Evolutionary conservation across 2,888 invertebrate genomes (phyloP), one percentile per base, ranked within the genome.

Genomic region (Sphaerophoria taeniata): DNA sequence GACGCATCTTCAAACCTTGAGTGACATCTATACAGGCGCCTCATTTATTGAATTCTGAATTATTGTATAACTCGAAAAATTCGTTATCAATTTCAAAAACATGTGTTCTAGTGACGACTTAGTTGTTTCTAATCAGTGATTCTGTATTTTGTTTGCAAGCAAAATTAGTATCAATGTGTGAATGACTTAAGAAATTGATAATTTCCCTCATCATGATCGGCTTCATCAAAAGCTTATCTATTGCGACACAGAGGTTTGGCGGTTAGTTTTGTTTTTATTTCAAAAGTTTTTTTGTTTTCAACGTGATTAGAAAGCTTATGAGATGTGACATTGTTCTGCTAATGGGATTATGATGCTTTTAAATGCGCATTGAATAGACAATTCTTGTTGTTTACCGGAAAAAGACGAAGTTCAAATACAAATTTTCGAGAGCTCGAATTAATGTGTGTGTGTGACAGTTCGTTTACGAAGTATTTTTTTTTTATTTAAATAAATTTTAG

Each of bases 91-190:
- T 61, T 43, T 49, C 4, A 69, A 39, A 24, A 55, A 47, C 70
- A 70, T 77, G 61, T 77, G 76, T 47, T 76, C 4, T 9, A 31
- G 16, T 69, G 60, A 69, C 51, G 75, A 45, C 43, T 61, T 45
- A 14, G 6, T 36, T 51, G 6, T 14, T 51, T 51, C 16, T 16
- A 51, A 43, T 43, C 43, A 36, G 6, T 24, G n/a, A n/a, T 55
- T 55, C n/a, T n/a, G 12, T 45, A 4, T 12, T 51, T 51, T 49
- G 16, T 49, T 14, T 39, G 39, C 39, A 7, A 39, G 9, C 39
- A 51, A 24, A 53, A 34, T 34, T 7, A 56, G 56, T 6, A 49
- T 34, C n/a, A 47, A n/a, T 65, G 7, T 49, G 14, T 14, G n/a
- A 56, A 56, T 56, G 9, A 56, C 4, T 56, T 6, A 58, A 58